Percentiles rank a stretch among this genome's conserved stretches.
Evolutionary conservation across 2,797 vertebrate genomes (phyloP).

Genomic region (Sebastes alutus): DNA sequence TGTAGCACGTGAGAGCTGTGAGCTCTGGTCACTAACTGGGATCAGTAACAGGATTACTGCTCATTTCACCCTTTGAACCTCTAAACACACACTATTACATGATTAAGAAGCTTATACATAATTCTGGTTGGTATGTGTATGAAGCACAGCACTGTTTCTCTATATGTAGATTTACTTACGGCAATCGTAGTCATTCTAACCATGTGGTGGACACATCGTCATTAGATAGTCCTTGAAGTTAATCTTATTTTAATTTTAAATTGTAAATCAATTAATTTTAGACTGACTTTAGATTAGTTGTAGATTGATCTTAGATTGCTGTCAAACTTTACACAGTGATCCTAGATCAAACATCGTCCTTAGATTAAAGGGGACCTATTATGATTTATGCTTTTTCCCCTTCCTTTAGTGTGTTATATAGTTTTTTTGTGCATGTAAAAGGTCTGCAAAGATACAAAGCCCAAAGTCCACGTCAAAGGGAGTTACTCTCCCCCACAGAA

Average conservation of each 20-base stretch:
- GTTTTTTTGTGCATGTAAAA: no score
- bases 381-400: not conserved
- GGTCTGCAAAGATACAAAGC: no score
- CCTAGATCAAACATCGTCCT: not conserved
- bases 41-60: conserved; percentile 50
- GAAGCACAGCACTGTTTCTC: not conserved
- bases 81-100: not conserved
- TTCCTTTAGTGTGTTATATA: no score
- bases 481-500: no score
- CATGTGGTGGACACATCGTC: not conserved
- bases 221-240: not conserved
- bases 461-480: no score
- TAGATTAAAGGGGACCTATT: not conserved
- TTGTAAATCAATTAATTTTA: not conserved
- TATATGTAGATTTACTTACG: not conserved
- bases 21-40: conserved; percentile 29
- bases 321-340: not conserved
- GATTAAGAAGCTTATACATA: conserved; percentile 20
- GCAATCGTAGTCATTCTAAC: not conserved
- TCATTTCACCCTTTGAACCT: conserved; percentile 11
- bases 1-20: not conserved
- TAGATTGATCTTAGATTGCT: not conserved
- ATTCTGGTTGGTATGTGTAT: conserved; percentile 55
- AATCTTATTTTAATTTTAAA: not conserved
- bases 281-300: not conserved